Conservation (phyloP, 2,888 invertebrate genomes). For the Diadromus collaris region DNA sequence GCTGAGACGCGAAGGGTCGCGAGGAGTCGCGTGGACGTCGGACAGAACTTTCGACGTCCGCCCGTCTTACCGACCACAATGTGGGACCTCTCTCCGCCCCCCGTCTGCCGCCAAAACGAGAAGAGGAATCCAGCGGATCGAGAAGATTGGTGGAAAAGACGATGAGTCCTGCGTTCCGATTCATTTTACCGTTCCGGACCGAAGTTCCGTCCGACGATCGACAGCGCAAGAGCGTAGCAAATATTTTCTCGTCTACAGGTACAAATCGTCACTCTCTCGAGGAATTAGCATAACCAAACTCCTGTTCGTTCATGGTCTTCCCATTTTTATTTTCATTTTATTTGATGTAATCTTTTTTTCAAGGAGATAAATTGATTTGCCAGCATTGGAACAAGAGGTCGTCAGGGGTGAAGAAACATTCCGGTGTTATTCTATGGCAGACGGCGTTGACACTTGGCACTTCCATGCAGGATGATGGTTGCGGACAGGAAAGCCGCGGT, state of each 20-base stretch:
- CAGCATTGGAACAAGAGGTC: not conserved
- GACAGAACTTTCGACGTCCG: conserved; percentile 40
- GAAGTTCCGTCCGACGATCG: not conserved
- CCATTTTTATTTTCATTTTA: not conserved
- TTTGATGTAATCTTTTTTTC: not conserved
- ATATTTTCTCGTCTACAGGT: conserved; percentile 36
- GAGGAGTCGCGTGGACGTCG: conserved; percentile 50
- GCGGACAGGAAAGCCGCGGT: conserved; percentile 58
- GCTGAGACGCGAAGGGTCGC: conserved; percentile 52
- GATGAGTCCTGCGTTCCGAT: conserved; percentile 21
- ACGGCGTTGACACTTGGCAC: conserved; percentile 64
- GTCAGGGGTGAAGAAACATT: conserved; percentile 48
- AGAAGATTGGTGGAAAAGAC: conserved; percentile 34
- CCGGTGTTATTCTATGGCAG: conserved; percentile 26
- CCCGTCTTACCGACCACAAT: conserved; percentile 1
- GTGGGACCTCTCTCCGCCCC: too few species aligned
- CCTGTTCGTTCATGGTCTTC: conserved; percentile 8
- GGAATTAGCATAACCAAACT: conserved; percentile 49
- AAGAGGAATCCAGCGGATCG: conserved; percentile 32
- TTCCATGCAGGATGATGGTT: conserved; percentile 65
- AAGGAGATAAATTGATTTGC: not conserved
- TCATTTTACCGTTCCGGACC: not conserved
- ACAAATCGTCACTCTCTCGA: conserved; percentile 14
- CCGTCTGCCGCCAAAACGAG: not conserved
- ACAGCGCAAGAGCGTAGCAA: conserved; percentile 9